Percentiles rank a stretch among this genome's conserved stretches.
Evolutionary conservation across 2,113 vertebrate genomes (phyloP).

Genomic region (Seriola rivoliana): DNA sequence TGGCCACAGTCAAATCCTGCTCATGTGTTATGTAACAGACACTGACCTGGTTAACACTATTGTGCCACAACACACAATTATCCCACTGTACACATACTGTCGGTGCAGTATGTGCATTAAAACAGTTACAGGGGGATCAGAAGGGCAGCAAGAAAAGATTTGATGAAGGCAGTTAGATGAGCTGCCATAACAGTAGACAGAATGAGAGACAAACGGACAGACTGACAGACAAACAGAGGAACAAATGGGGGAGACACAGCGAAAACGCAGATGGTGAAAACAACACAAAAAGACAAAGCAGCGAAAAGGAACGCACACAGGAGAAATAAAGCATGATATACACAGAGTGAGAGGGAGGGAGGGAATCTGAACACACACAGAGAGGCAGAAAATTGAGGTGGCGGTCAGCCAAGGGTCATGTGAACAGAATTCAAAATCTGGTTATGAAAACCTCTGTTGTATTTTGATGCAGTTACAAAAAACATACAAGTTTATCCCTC

Average conservation of each 20-base stretch:
- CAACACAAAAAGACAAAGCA: neutral
- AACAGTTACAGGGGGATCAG: neutral
- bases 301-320: neutral
- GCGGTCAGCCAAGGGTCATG: constrained; percentile 44
- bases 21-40: constrained; percentile 53
- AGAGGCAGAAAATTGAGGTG: constrained; percentile 44
- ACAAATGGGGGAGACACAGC: neutral
- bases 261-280: constrained; percentile 7
- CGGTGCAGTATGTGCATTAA: neutral
- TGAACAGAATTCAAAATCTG: constrained; percentile 24
- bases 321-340: constrained; percentile 25
- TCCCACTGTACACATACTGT: neutral
- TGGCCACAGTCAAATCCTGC: constrained; percentile 35
- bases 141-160: neutral
- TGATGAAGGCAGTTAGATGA: neutral
- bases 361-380: constrained; percentile 38
- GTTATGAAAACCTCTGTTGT: constrained; percentile 10
- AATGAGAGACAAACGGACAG: neutral
- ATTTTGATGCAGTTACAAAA: neutral
- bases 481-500: neutral
- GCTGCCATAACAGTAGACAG: neutral
- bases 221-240: neutral
- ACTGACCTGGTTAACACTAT: constrained; percentile 41
- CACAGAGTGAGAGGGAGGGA: constrained; percentile 15
- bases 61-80: constrained; percentile 21